A percentile compares a stretch with the other conserved stretches of the same genome.
Conservation (phyloP, 2,113 vertebrate species). For the Gorilla gorilla region DNA sequence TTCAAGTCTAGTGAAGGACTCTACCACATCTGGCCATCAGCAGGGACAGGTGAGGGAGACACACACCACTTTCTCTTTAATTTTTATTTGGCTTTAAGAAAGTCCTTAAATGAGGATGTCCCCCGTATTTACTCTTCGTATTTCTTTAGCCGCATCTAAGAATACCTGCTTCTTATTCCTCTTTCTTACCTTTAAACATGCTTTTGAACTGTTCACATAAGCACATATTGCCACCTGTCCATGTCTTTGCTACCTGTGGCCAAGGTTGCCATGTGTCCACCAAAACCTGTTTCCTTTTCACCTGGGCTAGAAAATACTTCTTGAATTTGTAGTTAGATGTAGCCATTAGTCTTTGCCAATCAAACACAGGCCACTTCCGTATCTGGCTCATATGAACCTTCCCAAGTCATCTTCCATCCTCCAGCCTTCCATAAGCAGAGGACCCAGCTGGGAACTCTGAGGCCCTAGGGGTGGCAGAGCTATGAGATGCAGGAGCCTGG, state of each 20-base stretch:
- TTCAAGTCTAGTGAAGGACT: neutral
- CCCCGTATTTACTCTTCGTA: neutral
- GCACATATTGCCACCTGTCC: too few species aligned
- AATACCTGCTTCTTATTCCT: too few species aligned
- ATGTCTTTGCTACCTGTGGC: neutral
- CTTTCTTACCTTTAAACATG: neutral
- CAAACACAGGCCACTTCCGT: neutral
- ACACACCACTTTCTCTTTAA: neutral
- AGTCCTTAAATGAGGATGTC: neutral
- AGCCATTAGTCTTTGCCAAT: neutral
- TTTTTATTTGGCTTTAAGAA: neutral
- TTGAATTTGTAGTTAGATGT: too few species aligned
- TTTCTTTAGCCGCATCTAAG: neutral
- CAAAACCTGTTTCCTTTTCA: neutral
- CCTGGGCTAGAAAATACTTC: neutral
- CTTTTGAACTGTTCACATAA: neutral
- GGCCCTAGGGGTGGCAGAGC: accelerated
- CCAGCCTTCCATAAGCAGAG: neutral
- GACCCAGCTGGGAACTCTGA: neutral
- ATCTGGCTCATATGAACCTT: neutral
- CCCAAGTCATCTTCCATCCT: neutral
- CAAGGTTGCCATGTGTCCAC: neutral
- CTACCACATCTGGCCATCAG: neutral
- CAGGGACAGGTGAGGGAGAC: neutral
- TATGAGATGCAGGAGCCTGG: accelerated